Evolutionary conservation across 2,113 vertebrate genomes (phyloP).

Genomic region (Ammodramus savannarum): DNA sequence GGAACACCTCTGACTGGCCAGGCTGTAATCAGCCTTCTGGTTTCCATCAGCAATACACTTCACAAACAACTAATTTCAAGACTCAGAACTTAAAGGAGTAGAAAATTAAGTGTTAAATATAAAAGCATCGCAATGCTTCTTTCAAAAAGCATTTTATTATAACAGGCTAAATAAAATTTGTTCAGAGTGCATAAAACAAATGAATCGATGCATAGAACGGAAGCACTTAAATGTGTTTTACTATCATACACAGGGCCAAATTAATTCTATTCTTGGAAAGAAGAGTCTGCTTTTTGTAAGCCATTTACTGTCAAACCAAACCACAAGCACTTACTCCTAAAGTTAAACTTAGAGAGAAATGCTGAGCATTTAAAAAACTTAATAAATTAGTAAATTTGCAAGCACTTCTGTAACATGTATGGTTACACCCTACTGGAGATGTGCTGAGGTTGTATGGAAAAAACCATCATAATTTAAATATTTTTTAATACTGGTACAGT

Average conservation of each 20-base stretch:
- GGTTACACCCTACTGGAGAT: background rate
- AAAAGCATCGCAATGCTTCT: rapidly evolving
- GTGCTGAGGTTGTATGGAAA: background rate
- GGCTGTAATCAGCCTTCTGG: background rate
- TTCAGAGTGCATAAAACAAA: background rate
- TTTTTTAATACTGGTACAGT: background rate
- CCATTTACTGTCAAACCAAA: background rate
- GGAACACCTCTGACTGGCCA: background rate
- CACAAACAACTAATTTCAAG: background rate
- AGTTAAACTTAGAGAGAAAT: background rate
- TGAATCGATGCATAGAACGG: background rate
- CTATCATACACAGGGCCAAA: background rate
- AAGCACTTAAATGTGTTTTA: background rate
- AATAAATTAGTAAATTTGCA: background rate
- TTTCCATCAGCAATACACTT: background rate
- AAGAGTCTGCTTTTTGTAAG: background rate
- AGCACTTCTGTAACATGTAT: background rate
- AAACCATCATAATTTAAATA: background rate
- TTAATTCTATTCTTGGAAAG: background rate
- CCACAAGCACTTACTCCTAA: background rate
- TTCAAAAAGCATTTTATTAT: background rate
- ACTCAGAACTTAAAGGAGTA: background rate
- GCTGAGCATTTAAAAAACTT: background rate
- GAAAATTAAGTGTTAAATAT: background rate
- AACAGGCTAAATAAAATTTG: background rate